Percentiles rank a stretch among this genome's conserved stretches.
These are phyloP conservation scores for Hyles vespertilio DNA, from an alignment of 1,140 invertebrate genomes.

Conservation along the genomic window DNA sequence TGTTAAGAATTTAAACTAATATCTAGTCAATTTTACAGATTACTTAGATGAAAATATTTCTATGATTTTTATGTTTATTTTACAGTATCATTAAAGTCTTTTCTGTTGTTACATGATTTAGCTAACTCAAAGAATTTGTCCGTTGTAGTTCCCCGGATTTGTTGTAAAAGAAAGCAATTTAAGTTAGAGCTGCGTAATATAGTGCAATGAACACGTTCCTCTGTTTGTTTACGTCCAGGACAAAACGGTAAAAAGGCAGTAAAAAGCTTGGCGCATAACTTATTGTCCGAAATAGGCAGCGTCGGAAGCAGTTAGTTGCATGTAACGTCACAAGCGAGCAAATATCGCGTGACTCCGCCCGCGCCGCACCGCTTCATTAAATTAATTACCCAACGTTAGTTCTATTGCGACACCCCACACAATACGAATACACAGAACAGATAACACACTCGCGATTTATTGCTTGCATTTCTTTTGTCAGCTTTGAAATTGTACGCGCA, in stretches of 20 bases:
- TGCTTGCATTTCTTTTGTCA: conserved; percentile 75
- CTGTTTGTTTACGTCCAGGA: neutral
- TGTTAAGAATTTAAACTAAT: neutral
- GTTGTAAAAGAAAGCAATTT: no score
- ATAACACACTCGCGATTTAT: conserved; percentile 69
- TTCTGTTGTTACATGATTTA: no score
- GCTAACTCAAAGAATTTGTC: no score
- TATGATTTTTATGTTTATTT: neutral
- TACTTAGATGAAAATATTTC: no score
- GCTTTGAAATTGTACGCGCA: conserved; percentile 75
- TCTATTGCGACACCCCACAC: conserved; percentile 50
- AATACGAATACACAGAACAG: conserved; percentile 69
- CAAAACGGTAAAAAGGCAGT: conserved; percentile 18
- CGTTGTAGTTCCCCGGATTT: no score
- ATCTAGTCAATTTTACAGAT: no score
- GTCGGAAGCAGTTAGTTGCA: conserved; percentile 22
- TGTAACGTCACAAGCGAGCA: conserved; percentile 38
- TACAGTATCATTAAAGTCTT: neutral
- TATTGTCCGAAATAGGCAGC: conserved; percentile 26
- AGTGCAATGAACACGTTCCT: neutral
- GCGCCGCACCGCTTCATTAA: conserved; percentile 53
- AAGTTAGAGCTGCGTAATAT: no score
- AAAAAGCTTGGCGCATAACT: conserved; percentile 25
- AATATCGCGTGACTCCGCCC: conserved; percentile 45
- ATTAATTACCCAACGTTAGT: conserved; percentile 70